Percentiles rank a stretch among this genome's conserved stretches.
Conservation (phyloP, 2,113 vertebrate species). For the Cygnus atratus region DNA sequence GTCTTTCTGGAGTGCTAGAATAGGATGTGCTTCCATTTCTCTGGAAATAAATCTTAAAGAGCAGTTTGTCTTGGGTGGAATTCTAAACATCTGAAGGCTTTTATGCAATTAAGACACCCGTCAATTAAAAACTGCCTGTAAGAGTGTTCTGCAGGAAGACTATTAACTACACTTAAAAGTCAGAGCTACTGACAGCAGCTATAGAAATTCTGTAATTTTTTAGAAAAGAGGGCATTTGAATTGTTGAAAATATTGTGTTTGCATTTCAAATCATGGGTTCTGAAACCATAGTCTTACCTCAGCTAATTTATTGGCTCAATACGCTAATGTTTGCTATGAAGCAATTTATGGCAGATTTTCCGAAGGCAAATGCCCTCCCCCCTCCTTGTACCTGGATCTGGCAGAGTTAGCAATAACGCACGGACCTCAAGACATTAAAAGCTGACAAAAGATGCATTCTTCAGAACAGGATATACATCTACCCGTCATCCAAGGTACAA, state of each 20-base stretch:
- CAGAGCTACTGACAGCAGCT: background rate
- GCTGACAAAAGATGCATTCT: accelerated
- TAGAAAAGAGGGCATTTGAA: background rate
- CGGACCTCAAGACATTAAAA: background rate
- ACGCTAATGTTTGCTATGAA: background rate
- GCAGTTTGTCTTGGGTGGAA: background rate
- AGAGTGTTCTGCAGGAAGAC: background rate
- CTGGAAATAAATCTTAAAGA: background rate
- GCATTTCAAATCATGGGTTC: background rate
- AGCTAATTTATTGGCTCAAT: background rate
- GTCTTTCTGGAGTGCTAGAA: background rate
- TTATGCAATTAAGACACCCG: background rate
- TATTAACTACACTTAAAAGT: background rate
- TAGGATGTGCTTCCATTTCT: background rate
- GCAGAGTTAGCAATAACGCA: background rate
- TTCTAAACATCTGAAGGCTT: background rate
- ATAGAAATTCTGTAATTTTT: background rate
- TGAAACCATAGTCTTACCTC: background rate
- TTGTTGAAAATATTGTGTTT: background rate
- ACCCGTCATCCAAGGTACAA: accelerated
- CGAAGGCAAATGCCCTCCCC: background rate
- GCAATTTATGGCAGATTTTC: background rate
- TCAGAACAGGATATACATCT: accelerated
- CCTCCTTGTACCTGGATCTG: background rate
- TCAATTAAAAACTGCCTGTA: background rate